Evolutionary conservation across 92 coral and sea anemone species (phyloP), one percentile per base, ranked within the genome.

Genomic region (Chrysogorgia sp.): DNA sequence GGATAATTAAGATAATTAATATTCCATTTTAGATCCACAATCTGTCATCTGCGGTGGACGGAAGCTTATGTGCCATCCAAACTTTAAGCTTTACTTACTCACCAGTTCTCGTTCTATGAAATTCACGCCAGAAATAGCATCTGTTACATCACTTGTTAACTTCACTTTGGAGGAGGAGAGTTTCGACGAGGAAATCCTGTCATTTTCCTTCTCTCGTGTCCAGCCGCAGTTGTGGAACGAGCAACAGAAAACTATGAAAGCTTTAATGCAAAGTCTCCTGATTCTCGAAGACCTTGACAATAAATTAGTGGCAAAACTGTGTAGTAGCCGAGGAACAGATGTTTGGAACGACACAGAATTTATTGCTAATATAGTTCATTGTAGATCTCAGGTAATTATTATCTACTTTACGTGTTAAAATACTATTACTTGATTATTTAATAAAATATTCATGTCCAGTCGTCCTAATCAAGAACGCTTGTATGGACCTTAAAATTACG

Each of bases 271-370:
- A 58, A 78, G 80, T 45, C 83, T 93, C 71, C 87, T 86, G 75
- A 82, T 92, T 30, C 77, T 93, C 67, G 98, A 89, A 76, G 93
- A 89, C 67, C 81, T 91, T 37, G 98, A 93, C 60, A 56, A 82
- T 30, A 93, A 91, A 83, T 82, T 93, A 80, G 87, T 93, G 84
- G 84, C 80, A 10, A 79, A 88, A 40, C 86, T 93, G 48, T 86
- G 89, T 62, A 79, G 88, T 20, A 84, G 91, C 15, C 92, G 89
- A 58, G 98, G 98, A 9, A 93, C 94, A 2, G 89, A 92, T 64
- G 89, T 93, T 68, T 93, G 97, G 97, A 92, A 93, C 26, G 97
- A 93, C 83, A 91, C 98, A 37, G 94, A 91, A 60, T 87, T 91
- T 23, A 93, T 93, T 48, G 98, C 98, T 19, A 91, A 93, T 13